Evolutionary conservation across 1,140 invertebrate species (phyloP).

Genomic region (Leptopilina clavipes): DNA sequence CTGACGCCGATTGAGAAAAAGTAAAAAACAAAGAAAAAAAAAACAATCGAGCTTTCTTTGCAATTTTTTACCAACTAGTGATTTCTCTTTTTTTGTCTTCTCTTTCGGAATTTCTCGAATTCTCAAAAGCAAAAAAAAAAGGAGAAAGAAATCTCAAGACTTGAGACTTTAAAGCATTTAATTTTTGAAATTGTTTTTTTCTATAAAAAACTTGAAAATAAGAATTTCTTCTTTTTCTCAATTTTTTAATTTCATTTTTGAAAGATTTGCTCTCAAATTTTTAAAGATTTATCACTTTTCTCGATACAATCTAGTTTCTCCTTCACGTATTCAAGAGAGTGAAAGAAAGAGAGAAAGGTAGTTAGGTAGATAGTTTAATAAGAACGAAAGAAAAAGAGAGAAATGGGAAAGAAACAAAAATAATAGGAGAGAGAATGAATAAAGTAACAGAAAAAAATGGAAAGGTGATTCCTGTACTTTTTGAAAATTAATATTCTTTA

Average conservation of each 20-base stretch:
- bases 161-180: too few species aligned
- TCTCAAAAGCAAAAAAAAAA: neutral
- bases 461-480: neutral
- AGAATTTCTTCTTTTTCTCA: too few species aligned
- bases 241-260: neutral
- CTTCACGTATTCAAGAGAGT: conserved; percentile 11
- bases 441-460: conserved; percentile 35
- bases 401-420: conserved; percentile 22
- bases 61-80: conserved; percentile 25
- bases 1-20: neutral
- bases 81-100: conserved; percentile 1
- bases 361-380: conserved; percentile 17
- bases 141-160: neutral
- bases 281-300: conserved; percentile 12
- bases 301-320: conserved; percentile 29
- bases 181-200: neutral
- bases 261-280: neutral
- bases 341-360: neutral
- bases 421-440: neutral
- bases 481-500: neutral
- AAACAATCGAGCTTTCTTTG: conserved; percentile 9
- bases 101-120: neutral
- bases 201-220: neutral
- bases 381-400: conserved; percentile 4
- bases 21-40: too few species aligned